Conservation (phyloP, 2,888 invertebrate species). For the Arge pagana region DNA sequence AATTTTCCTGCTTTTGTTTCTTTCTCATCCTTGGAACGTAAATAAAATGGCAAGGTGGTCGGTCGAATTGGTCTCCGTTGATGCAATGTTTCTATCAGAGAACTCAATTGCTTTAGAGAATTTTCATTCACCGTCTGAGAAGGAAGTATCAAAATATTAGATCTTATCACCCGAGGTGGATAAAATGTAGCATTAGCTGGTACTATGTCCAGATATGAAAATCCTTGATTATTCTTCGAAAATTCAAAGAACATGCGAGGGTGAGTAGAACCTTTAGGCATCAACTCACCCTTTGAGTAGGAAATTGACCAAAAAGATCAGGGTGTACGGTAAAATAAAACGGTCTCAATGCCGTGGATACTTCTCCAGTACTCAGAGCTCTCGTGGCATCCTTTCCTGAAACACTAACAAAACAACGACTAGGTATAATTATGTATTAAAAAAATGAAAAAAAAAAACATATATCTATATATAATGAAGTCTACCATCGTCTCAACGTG, state of each 20-base stretch:
- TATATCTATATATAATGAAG: constrained; percentile 4
- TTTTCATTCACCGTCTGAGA: constrained; percentile 85
- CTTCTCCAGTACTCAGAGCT: constrained; percentile 75
- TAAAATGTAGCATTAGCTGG: too few relatives aligned
- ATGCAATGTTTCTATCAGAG: constrained; percentile 79
- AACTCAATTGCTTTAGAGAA: constrained; percentile 85
- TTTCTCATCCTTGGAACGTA: constrained; percentile 69
- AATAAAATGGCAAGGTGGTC: constrained; percentile 78
- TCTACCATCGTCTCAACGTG: constrained; percentile 58
- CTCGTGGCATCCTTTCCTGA: constrained; percentile 46
- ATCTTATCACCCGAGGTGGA: neutral
- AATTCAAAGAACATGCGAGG: too few relatives aligned
- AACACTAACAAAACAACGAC: constrained; percentile 38
- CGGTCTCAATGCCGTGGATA: constrained; percentile 87
- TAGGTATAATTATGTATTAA: constrained; percentile 44
- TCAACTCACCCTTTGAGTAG: constrained; percentile 77
- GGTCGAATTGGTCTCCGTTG: constrained; percentile 65
- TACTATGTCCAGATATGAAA: too few relatives aligned
- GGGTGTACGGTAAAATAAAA: constrained; percentile 97
- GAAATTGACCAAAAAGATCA: constrained; percentile 91
- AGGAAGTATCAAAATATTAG: constrained; percentile 23
- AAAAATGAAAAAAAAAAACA: constrained; percentile 1
- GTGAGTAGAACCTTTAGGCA: too few relatives aligned
- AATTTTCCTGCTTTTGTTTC: constrained; percentile 67
- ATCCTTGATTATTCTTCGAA: too few relatives aligned